Conservation (phyloP, 2,888 invertebrate species). For the Zaprionus bogoriensis region DNA sequence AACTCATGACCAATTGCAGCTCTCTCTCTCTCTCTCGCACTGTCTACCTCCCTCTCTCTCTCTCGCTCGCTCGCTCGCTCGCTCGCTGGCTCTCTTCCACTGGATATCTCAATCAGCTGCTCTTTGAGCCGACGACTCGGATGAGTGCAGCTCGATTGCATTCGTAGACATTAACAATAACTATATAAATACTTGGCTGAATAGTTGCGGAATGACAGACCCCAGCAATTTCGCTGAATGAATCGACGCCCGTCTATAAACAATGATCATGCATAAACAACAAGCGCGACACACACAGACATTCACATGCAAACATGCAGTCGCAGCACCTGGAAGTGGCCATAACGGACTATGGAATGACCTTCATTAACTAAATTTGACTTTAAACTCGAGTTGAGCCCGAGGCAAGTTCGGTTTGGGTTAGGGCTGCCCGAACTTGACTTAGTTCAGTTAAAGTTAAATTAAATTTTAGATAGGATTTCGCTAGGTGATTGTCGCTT, state of each 20-base stretch:
- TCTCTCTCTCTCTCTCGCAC: background rate
- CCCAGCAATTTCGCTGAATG: conserved; percentile 45
- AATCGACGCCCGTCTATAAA: conserved; percentile 37
- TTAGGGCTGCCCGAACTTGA: background rate
- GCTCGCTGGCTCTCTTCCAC: background rate
- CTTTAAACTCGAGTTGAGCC: background rate
- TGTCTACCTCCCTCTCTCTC: background rate
- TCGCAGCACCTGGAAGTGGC: background rate
- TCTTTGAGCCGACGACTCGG: conserved; percentile 13
- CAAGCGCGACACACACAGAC: conserved; percentile 12
- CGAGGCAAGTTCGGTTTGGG: background rate
- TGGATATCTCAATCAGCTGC: conserved; percentile 5
- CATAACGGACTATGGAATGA: conserved; percentile 6
- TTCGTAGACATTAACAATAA: conserved; percentile 14
- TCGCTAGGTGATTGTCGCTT: background rate
- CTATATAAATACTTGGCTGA: conserved; percentile 17
- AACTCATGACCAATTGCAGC: conserved; percentile 14
- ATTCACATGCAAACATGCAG: conserved; percentile 2
- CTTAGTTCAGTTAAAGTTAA: background rate
- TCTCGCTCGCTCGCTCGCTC: background rate
- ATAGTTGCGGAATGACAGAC: conserved; percentile 42
- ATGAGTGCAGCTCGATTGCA: conserved; percentile 19
- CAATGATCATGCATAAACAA: conserved; percentile 33
- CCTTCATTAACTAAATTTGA: conserved; percentile 10
- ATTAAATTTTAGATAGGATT: background rate